A percentile compares a stretch with the other conserved stretches of the same genome.
phyloP scores from a whole-genome alignment of 2,113 vertebrate genomes.

The Pholis gunnellus region DNA sequence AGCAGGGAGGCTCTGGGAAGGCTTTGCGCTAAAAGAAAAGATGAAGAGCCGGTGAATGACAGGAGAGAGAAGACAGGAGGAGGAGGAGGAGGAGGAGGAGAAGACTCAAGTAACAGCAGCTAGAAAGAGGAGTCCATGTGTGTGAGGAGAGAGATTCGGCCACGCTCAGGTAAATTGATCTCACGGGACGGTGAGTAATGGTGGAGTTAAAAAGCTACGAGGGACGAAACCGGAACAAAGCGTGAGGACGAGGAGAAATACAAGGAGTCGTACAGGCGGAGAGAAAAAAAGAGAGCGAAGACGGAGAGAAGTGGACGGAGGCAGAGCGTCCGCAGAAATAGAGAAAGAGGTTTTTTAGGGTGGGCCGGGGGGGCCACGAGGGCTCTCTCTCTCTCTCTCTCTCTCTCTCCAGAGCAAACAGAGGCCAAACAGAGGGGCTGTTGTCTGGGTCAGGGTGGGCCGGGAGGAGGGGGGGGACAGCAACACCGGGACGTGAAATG shows the following conservation, averaged over 20 bases:
- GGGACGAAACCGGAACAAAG: slow-evolving; percentile 51
- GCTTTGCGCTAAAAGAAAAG: slow-evolving; percentile 52
- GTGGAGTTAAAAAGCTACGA: slow-evolving; percentile 52
- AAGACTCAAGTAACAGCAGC: slow-evolving; percentile 59
- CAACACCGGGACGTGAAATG: slow-evolving; percentile 80
- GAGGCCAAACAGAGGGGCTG: slow-evolving; percentile 73
- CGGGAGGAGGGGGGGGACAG: slow-evolving; percentile 65
- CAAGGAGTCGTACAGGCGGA: slow-evolving; percentile 21
- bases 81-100: slow-evolving; percentile 63
- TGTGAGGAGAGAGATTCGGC: slow-evolving; percentile 63
- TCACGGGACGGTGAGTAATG: slow-evolving; percentile 69
- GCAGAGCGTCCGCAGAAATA: slow-evolving; percentile 28
- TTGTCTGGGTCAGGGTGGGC: slow-evolving; percentile 70
- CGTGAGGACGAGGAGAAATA: slow-evolving; percentile 29
- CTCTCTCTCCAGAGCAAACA: slow-evolving; percentile 78
- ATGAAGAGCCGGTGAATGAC: slow-evolving; percentile 77
- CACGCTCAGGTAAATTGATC: slow-evolving; percentile 80
- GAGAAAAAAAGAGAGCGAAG: slow-evolving; percentile 35
- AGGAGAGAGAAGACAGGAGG: slow-evolving; percentile 60
- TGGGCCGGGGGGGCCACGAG: slow-evolving; percentile 41
- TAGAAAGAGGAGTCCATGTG: slow-evolving; percentile 54
- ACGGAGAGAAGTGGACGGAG: slow-evolving; percentile 48
- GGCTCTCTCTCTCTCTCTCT: slow-evolving; percentile 65
- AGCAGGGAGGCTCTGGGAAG: slow-evolving; percentile 67
- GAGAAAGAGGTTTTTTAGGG: slow-evolving; percentile 46